These are phyloP conservation scores for Cliona cf. orientalis DNA, from an alignment of 37 sponge, comb jelly and placozoan species.

Conservation along the genomic window DNA sequence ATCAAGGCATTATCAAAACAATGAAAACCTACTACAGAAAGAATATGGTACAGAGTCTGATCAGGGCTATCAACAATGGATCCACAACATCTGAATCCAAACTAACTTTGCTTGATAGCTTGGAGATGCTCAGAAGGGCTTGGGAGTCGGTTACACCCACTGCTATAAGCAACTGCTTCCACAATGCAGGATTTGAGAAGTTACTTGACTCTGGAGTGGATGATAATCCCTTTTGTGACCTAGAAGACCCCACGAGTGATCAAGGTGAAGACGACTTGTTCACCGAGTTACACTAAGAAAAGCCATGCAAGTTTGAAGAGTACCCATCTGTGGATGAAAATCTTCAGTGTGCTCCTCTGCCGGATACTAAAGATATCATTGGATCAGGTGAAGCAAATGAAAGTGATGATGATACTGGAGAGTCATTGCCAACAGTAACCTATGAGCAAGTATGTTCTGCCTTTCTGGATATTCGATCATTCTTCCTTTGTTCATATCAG, in stretches of 20 bases:
- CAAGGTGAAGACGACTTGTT: not conserved
- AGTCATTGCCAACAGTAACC: not conserved
- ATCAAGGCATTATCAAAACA: slow-evolving; percentile 25
- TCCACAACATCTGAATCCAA: not conserved
- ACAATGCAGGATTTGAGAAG: slow-evolving; percentile 32
- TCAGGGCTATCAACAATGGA: slow-evolving; percentile 18
- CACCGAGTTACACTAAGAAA: too few relatives aligned
- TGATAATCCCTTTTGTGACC: not conserved
- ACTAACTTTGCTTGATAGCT: slow-evolving; percentile 16
- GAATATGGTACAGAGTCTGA: slow-evolving; percentile 7
- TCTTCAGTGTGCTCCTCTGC: not conserved
- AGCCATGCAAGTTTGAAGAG: not conserved
- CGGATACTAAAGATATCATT: not conserved
- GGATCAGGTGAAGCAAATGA: not conserved
- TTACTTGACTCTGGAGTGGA: too few relatives aligned
- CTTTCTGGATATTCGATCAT: not conserved
- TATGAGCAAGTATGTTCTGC: not conserved
- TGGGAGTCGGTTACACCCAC: slow-evolving; percentile 22
- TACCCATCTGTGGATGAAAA: not conserved
- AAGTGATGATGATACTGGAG: not conserved
- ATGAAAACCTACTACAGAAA: slow-evolving; percentile 27
- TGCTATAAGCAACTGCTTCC: slow-evolving; percentile 26
- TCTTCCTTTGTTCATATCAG: not conserved
- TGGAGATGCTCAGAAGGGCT: slow-evolving; percentile 11
- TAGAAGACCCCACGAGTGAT: not conserved